Evolutionary conservation across 2,888 invertebrate species (phyloP).

Genomic region (Athalia rosae): DNA sequence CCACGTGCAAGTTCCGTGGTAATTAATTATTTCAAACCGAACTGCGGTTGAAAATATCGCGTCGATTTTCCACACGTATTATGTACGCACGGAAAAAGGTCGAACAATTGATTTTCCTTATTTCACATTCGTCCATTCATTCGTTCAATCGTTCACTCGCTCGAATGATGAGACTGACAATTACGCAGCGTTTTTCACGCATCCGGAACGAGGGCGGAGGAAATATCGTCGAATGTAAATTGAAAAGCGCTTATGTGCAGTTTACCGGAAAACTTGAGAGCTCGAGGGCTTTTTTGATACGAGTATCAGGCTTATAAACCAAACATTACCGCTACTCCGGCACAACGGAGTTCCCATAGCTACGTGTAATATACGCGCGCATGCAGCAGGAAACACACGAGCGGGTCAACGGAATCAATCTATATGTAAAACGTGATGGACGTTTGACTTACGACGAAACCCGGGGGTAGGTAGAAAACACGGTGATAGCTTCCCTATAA

Average conservation of each 20-base stretch:
- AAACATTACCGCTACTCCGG: neutral
- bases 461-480: too few species aligned
- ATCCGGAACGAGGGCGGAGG: neutral
- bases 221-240: constrained; percentile 29
- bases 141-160: too few species aligned
- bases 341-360: neutral
- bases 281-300: neutral
- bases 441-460: constrained; percentile 30
- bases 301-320: too few species aligned
- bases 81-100: too few species aligned
- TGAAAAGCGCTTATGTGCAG: constrained; percentile 11
- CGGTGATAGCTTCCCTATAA: too few species aligned
- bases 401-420: constrained; percentile 38
- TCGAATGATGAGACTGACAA: too few species aligned
- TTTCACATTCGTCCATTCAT: too few species aligned
- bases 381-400: neutral
- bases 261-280: neutral
- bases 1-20: too few species aligned
- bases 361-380: neutral
- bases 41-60: too few species aligned
- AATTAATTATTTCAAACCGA: too few species aligned
- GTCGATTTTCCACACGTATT: too few species aligned
- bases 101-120: too few species aligned
- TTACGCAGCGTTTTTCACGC: neutral
- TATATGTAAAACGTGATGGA: constrained; percentile 39